Conservation (phyloP, 1,140 invertebrate species). For the Hesperophylax magnus region DNA sequence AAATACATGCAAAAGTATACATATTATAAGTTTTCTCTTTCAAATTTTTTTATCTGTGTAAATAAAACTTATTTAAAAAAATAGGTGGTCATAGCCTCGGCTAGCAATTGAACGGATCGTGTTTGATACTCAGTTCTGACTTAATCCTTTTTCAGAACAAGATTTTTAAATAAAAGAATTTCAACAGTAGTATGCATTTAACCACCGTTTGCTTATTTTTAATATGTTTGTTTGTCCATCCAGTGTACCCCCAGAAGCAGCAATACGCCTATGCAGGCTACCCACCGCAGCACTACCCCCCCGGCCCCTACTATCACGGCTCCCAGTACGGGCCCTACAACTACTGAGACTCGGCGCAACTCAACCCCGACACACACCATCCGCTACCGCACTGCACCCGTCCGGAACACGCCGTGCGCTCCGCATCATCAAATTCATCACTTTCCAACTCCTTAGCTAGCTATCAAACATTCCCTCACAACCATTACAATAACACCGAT, state of each 20-base stretch:
- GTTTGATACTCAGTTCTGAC: too few species aligned
- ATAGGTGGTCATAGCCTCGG: too few species aligned
- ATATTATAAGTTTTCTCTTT: too few species aligned
- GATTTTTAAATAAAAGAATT: too few species aligned
- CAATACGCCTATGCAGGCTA: constrained; percentile 90
- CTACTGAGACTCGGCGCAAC: constrained; percentile 74
- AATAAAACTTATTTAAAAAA: too few species aligned
- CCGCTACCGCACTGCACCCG: constrained; percentile 11
- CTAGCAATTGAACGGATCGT: too few species aligned
- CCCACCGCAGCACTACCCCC: constrained; percentile 84
- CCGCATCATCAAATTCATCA: constrained; percentile 60
- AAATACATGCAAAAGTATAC: too few species aligned
- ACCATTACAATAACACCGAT: background rate
- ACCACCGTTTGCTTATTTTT: background rate
- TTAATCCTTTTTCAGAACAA: too few species aligned
- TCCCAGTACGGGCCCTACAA: constrained; percentile 95
- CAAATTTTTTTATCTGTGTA: too few species aligned
- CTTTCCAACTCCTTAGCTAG: constrained; percentile 40
- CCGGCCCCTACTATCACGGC: constrained; percentile 90
- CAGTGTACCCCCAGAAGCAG: constrained; percentile 95
- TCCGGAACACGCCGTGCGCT: background rate
- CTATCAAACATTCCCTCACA: constrained; percentile 8
- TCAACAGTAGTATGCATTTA: too few species aligned
- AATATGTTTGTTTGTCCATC: constrained; percentile 55
- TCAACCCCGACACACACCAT: constrained; percentile 61